Evolutionary conservation across 2,888 invertebrate genomes (phyloP).

Genomic region (Brenthis hecate): DNA sequence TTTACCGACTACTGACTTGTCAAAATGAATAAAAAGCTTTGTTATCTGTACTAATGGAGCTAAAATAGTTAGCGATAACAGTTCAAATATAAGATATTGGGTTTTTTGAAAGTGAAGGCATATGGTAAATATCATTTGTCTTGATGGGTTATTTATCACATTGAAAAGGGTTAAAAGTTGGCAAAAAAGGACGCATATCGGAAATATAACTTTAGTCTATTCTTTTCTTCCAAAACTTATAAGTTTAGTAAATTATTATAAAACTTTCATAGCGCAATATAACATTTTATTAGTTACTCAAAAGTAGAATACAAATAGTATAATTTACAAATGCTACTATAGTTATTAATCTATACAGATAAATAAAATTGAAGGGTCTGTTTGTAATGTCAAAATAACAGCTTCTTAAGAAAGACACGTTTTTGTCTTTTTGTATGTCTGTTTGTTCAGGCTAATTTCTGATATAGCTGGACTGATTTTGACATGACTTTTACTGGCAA

Average conservation of each 20-base stretch:
- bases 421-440: no score
- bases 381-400: not conserved
- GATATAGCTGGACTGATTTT: no score
- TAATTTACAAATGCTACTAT: no score
- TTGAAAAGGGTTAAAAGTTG: constrained; percentile 15
- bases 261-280: not conserved
- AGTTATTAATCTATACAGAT: no score
- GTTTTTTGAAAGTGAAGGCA: constrained; percentile 2
- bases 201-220: constrained; percentile 5
- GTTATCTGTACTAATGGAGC: constrained; percentile 5
- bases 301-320: no score
- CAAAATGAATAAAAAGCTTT: no score
- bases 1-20: no score
- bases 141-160: constrained; percentile 18
- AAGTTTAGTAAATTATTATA: not conserved
- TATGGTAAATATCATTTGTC: constrained; percentile 16
- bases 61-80: constrained; percentile 11
- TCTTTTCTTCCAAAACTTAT: not conserved
- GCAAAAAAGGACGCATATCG: constrained; percentile 7
- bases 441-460: no score
- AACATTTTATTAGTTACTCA: no score
- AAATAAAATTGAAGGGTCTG: no score
- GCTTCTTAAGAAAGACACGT: no score
- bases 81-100: constrained; percentile 11
- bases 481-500: no score